phyloP scores from a whole-genome alignment of 2,113 vertebrate species.

The Spilogale gracilis region DNA sequence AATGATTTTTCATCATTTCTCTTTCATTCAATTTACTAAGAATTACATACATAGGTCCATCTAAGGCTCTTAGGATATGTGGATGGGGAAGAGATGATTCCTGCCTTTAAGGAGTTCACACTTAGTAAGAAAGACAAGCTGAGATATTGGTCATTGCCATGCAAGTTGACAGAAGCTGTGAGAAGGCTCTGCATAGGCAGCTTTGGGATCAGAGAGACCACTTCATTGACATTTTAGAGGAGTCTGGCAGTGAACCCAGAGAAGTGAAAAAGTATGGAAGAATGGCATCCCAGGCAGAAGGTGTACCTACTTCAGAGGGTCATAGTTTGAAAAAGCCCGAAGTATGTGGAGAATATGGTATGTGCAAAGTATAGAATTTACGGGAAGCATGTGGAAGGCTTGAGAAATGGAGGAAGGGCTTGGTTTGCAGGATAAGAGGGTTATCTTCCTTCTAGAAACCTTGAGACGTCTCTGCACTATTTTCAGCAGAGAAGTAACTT shows the following conservation, averaged over 20 bases:
- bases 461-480: neutral
- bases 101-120: neutral
- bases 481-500: neutral
- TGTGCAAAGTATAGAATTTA: neutral
- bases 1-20: neutral
- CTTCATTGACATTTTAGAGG: neutral
- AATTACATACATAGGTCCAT: neutral
- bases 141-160: neutral
- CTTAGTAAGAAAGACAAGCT: neutral
- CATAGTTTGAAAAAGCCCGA: neutral
- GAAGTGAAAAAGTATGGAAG: neutral
- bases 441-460: neutral
- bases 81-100: neutral
- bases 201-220: neutral
- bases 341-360: neutral
- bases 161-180: too few species aligned
- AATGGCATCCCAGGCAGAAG: neutral
- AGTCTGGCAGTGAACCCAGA: neutral
- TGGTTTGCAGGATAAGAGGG: neutral
- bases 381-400: neutral
- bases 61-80: neutral
- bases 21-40: neutral
- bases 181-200: rapidly evolving
- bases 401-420: neutral
- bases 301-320: neutral